These are phyloP conservation scores for Spea hammondii DNA, from an alignment of 2,797 vertebrate genomes.

Conservation along the genomic window DNA sequence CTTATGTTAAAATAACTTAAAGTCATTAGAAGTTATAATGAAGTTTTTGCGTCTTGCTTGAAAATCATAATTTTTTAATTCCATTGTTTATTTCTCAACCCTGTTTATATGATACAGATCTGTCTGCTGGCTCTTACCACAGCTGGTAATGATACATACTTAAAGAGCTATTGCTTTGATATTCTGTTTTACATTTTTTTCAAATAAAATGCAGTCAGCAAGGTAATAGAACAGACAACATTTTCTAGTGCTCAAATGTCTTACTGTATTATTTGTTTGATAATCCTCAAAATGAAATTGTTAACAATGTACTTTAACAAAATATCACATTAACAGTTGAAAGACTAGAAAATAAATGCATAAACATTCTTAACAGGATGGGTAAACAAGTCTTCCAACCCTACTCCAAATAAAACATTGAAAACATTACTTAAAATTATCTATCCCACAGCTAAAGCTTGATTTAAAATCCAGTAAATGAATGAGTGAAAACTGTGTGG, in stretches of 20 bases:
- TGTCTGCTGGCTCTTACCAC: constrained; percentile 2
- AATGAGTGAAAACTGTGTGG: too few species aligned
- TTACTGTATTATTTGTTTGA: neutral
- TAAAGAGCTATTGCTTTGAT: constrained; percentile 12
- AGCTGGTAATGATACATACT: constrained; percentile 8
- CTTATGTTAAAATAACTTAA: constrained; percentile 1
- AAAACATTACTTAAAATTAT: too few species aligned
- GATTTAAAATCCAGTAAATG: too few species aligned
- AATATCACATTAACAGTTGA: neutral
- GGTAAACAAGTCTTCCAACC: too few species aligned
- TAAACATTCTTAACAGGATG: too few species aligned
- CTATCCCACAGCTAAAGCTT: too few species aligned
- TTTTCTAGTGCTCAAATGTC: neutral
- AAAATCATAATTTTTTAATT: constrained; percentile 11
- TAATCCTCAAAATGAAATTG: neutral
- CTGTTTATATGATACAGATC: constrained; percentile 15
- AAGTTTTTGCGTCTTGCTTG: constrained; percentile 8
- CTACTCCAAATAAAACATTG: too few species aligned
- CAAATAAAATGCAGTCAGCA: constrained; percentile 10
- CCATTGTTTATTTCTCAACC: constrained; percentile 9
- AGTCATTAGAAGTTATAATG: neutral
- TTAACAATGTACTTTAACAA: neutral
- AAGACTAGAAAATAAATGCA: neutral
- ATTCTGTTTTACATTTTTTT: constrained; percentile 13
- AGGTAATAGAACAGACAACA: neutral